Evolutionary conservation across 2,888 invertebrate species (phyloP).

Genomic region (Neocrepidodera transversa): DNA sequence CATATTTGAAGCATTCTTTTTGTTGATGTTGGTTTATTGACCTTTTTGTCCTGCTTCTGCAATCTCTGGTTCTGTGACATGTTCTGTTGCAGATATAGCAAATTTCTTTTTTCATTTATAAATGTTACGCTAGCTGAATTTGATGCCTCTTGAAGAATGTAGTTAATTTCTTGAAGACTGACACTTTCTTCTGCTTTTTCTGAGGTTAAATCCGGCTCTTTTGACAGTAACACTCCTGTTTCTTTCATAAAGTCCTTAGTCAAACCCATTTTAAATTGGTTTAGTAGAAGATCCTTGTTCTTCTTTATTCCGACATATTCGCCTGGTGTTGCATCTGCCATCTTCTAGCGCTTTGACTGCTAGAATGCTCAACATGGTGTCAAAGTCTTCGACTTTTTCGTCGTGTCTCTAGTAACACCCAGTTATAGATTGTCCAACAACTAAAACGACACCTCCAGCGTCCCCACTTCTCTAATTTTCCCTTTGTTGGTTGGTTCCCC

Average conservation of each 20-base stretch:
- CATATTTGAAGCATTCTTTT: too few relatives aligned
- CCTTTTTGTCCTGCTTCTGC: neutral
- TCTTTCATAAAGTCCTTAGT: constrained; percentile 14
- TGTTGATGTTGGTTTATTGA: too few relatives aligned
- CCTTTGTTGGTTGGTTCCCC: too few relatives aligned
- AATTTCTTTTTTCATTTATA: too few relatives aligned
- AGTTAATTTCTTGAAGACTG: neutral
- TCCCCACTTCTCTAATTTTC: too few relatives aligned
- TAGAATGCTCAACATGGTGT: constrained; percentile 9
- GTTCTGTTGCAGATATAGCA: neutral
- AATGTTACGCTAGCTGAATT: neutral
- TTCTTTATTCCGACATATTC: too few relatives aligned
- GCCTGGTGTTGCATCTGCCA: constrained; percentile 3
- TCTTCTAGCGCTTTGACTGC: constrained; percentile 13
- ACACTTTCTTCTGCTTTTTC: constrained; percentile 14
- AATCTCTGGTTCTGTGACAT: too few relatives aligned
- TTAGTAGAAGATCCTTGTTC: too few relatives aligned
- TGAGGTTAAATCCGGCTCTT: neutral
- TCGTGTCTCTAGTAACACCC: constrained; percentile 20
- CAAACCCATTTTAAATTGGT: constrained; percentile 24
- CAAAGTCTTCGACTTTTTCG: constrained; percentile 22
- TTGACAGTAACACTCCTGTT: constrained; percentile 8
- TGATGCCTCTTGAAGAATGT: too few relatives aligned
- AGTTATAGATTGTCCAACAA: too few relatives aligned
- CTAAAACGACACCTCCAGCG: too few relatives aligned